These are phyloP conservation scores for Chaetodon trifasciatus DNA, from an alignment of 2,797 vertebrate species.

Conservation along the genomic window DNA sequence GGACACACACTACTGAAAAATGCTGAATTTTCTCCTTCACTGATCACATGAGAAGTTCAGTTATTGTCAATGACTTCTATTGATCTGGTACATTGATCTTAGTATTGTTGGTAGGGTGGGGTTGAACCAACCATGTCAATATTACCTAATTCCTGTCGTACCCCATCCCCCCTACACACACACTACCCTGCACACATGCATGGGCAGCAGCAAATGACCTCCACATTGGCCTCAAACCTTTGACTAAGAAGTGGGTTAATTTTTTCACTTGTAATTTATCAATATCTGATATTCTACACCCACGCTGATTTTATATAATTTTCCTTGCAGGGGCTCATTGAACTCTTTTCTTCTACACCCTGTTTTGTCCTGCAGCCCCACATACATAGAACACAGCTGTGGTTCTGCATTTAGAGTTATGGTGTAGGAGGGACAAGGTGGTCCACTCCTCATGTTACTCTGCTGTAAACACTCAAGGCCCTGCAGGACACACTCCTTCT, in stretches of 20 bases:
- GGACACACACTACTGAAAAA: slow-evolving; percentile 53
- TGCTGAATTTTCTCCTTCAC: slow-evolving; percentile 73
- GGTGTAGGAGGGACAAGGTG: slow-evolving; percentile 61
- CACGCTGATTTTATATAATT: background rate
- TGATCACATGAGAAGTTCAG: slow-evolving; percentile 81
- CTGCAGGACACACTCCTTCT: slow-evolving; percentile 51
- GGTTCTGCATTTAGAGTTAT: slow-evolving; percentile 78
- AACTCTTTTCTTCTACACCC: background rate
- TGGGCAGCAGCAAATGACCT: slow-evolving; percentile 67
- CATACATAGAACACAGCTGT: slow-evolving; percentile 71
- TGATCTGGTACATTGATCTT: slow-evolving; percentile 79
- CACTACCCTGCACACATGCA: slow-evolving; percentile 46
- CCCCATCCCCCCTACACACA: slow-evolving; percentile 55
- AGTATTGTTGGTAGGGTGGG: slow-evolving; percentile 69
- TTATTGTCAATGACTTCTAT: slow-evolving; percentile 83
- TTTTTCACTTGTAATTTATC: slow-evolving; percentile 54
- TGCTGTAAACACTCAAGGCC: slow-evolving; percentile 72
- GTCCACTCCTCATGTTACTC: slow-evolving; percentile 73
- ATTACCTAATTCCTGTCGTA: slow-evolving; percentile 76
- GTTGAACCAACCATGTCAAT: slow-evolving; percentile 76
- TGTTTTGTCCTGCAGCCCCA: slow-evolving; percentile 28
- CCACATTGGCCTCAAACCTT: slow-evolving; percentile 69
- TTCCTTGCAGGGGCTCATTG: background rate
- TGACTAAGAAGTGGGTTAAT: slow-evolving; percentile 45
- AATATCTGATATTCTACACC: background rate